A percentile compares a stretch with the other conserved stretches of the same genome.
Conservation (phyloP, 2,888 invertebrate species). For the Netelia melanura region DNA sequence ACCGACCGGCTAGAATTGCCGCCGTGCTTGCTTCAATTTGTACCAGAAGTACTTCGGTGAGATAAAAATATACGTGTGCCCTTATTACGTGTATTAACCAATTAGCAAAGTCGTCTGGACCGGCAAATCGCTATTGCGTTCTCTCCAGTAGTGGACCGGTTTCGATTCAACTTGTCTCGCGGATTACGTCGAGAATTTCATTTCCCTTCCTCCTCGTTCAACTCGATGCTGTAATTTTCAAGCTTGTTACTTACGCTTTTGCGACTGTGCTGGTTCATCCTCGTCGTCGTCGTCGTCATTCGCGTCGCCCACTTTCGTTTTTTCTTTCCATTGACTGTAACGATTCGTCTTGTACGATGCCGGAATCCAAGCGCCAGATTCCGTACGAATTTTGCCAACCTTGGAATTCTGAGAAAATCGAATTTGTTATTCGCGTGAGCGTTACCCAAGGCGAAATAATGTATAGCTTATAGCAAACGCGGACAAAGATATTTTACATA, state of each 20-base stretch:
- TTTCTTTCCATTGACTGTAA: constrained; percentile 94
- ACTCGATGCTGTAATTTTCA: constrained; percentile 14
- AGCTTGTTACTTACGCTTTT: constrained; percentile 76
- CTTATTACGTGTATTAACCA: constrained; percentile 76
- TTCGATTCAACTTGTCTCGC: constrained; percentile 18
- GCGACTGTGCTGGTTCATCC: constrained; percentile 80
- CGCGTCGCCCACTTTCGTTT: constrained; percentile 87
- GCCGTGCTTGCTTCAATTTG: constrained; percentile 75
- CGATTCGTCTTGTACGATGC: constrained; percentile 97
- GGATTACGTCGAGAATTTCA: not conserved
- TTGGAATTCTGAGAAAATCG: constrained; percentile 85
- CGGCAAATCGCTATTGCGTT: constrained; percentile 68
- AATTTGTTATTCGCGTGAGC: not conserved
- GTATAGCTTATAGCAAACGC: constrained; percentile 14
- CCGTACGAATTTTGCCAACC: constrained; percentile 94
- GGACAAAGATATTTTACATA: constrained; percentile 80
- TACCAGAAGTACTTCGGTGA: constrained; percentile 66
- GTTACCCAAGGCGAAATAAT: constrained; percentile 12
- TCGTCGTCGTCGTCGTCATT: constrained; percentile 85
- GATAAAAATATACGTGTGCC: constrained; percentile 73
- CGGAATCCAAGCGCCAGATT: constrained; percentile 97
- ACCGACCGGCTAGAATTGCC: constrained; percentile 70
- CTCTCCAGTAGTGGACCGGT: constrained; percentile 14
- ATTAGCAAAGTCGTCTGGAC: constrained; percentile 74
- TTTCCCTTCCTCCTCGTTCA: not conserved